Percentiles rank a stretch among this genome's conserved stretches.
Conservation (phyloP, 2,888 invertebrate genomes). For the Alentia gelatinosa region DNA sequence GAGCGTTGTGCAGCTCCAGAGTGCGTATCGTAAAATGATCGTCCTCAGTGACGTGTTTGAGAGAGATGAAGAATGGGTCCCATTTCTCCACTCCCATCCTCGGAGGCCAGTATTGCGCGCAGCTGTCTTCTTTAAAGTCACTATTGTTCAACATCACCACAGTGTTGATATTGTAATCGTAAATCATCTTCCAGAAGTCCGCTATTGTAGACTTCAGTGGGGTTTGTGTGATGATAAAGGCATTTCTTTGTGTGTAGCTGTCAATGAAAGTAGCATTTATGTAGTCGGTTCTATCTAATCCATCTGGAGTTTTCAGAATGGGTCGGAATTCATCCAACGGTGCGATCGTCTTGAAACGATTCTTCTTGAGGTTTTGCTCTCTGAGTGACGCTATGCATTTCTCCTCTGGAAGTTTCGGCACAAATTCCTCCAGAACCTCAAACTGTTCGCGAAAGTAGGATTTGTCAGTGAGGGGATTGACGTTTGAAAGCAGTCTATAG, state of each 20-base stretch:
- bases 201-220: conserved; percentile 76
- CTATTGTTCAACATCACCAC: conserved; percentile 76
- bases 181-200: conserved; percentile 80
- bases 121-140: conserved; percentile 74
- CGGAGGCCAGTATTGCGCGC: conserved; percentile 76
- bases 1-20: conserved; percentile 69
- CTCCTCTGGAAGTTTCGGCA: conserved; percentile 63
- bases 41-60: conserved; percentile 70
- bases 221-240: conserved; percentile 79
- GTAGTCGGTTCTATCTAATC: conserved; percentile 72
- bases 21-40: conserved; percentile 71
- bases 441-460: conserved; percentile 76
- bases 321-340: conserved; percentile 73
- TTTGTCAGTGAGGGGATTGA: conserved; percentile 69
- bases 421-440: conserved; percentile 71
- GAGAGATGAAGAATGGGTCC: conserved; percentile 69
- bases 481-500: conserved; percentile 66
- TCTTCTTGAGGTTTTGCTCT: conserved; percentile 73
- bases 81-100: conserved; percentile 49
- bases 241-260: conserved; percentile 70
- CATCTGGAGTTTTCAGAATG: conserved; percentile 68
- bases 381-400: conserved; percentile 69
- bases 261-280: conserved; percentile 80
- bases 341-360: conserved; percentile 74
- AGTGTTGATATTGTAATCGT: conserved; percentile 74